Conservation (phyloP, 2,888 invertebrate species). For the Luffia ferchaultella region DNA sequence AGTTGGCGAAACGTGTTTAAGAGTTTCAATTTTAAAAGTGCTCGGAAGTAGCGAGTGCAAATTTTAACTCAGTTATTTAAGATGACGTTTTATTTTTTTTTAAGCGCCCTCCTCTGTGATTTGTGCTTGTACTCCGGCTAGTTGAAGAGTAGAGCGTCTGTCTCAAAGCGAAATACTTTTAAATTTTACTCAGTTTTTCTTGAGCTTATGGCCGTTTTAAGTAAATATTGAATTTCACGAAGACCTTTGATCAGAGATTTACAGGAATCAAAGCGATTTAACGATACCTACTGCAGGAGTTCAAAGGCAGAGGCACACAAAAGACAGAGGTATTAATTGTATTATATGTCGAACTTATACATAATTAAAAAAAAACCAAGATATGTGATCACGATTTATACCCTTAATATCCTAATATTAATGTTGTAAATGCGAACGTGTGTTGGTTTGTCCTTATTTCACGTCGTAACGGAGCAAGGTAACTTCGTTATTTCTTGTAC, state of each 20-base stretch:
- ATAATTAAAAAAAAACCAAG: too few species aligned
- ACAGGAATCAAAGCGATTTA: background rate
- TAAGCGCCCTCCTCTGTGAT: background rate
- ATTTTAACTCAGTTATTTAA: conserved; percentile 4
- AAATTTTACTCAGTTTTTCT: background rate
- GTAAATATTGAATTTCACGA: too few species aligned
- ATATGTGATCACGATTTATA: too few species aligned
- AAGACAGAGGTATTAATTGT: too few species aligned
- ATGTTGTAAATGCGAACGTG: too few species aligned
- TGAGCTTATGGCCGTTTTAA: background rate
- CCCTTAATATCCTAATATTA: too few species aligned
- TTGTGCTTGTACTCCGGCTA: background rate
- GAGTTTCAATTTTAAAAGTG: conserved; percentile 8
- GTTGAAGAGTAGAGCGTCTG: background rate
- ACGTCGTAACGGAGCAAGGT: too few species aligned
- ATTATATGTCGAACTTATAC: too few species aligned
- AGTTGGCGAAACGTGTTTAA: conserved; percentile 4
- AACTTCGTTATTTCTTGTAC: too few species aligned
- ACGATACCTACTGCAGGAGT: background rate
- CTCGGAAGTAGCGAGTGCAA: conserved; percentile 1
- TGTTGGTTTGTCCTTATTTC: too few species aligned
- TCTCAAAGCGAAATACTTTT: background rate
- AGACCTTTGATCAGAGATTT: background rate
- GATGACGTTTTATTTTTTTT: conserved; percentile 5
- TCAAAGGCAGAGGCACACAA: background rate